These are phyloP conservation scores for Diplodus sargus DNA, from an alignment of 2,797 vertebrate genomes.

Conservation along the genomic window DNA sequence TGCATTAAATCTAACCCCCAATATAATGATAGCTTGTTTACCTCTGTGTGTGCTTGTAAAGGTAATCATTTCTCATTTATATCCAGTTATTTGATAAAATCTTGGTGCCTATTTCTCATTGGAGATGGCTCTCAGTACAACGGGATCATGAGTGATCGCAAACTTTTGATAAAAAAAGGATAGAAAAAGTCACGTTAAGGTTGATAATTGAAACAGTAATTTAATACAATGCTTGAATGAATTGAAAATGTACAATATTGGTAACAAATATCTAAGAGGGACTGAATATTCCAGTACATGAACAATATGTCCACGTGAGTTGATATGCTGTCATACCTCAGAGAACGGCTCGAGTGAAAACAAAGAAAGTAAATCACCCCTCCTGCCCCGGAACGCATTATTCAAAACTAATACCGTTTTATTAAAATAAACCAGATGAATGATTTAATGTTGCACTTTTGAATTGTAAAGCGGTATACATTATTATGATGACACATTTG, in stretches of 20 bases:
- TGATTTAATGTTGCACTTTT: constrained; percentile 73
- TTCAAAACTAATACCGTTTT: constrained; percentile 68
- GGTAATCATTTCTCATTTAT: neutral
- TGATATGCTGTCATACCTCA: constrained; percentile 18
- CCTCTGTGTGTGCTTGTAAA: constrained; percentile 3
- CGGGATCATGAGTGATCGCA: neutral
- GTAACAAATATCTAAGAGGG: neutral
- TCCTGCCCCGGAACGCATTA: constrained; percentile 42
- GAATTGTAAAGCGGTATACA: constrained; percentile 71
- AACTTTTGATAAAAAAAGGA: neutral
- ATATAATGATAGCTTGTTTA: neutral
- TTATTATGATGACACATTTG: constrained; percentile 75
- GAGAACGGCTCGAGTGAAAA: constrained; percentile 12
- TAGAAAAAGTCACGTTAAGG: neutral
- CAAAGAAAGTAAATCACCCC: constrained; percentile 37
- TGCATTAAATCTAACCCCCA: constrained; percentile 1
- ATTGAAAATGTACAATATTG: neutral
- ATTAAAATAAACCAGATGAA: constrained; percentile 66
- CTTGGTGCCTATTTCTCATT: neutral
- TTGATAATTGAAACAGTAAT: neutral
- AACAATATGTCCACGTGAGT: constrained; percentile 11
- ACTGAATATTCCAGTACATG: constrained; percentile 20
- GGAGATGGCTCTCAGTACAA: neutral
- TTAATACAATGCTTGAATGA: neutral
- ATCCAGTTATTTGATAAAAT: constrained; percentile 10